phyloP scores from a whole-genome alignment of 2,888 invertebrate species.

The Drosophila anomelani region DNA sequence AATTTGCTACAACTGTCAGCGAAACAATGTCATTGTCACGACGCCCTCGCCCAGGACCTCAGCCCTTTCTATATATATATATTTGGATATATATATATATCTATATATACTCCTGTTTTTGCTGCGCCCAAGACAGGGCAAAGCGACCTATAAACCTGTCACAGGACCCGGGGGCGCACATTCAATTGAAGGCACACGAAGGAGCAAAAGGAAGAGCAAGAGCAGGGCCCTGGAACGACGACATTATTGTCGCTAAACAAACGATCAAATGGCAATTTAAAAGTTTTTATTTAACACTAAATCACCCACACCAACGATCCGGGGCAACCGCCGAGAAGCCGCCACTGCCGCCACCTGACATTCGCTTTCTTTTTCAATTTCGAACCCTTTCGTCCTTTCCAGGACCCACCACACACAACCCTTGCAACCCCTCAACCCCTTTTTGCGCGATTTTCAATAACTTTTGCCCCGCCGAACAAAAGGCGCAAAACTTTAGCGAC shows the following conservation, averaged over 20 bases:
- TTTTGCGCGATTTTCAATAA: slow-evolving; percentile 75
- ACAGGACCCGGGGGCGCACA: slow-evolving; percentile 58
- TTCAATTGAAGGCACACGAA: slow-evolving; percentile 30
- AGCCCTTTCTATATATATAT: background rate
- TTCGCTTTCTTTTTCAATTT: slow-evolving; percentile 76
- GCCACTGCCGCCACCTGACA: slow-evolving; percentile 59
- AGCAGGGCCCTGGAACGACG: slow-evolving; percentile 30
- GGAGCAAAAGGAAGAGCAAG: background rate
- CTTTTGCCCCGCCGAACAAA: slow-evolving; percentile 70
- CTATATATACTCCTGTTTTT: background rate
- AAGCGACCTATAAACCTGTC: slow-evolving; percentile 77
- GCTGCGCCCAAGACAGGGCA: slow-evolving; percentile 6
- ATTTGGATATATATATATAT: background rate
- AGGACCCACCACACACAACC: background rate
- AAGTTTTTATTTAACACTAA: slow-evolving; percentile 81
- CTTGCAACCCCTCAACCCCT: slow-evolving; percentile 49
- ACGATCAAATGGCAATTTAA: slow-evolving; percentile 84
- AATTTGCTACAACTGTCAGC: slow-evolving; percentile 80
- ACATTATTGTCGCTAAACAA: slow-evolving; percentile 84
- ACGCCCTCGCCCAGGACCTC: slow-evolving; percentile 47
- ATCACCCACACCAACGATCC: slow-evolving; percentile 71
- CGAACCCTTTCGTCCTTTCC: slow-evolving; percentile 62
- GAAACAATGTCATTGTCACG: slow-evolving; percentile 80
- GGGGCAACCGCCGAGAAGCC: slow-evolving; percentile 4
- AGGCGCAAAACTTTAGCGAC: slow-evolving; percentile 76